Percentiles rank a stretch among this genome's conserved stretches.
These are phyloP conservation scores for Agelastica alni DNA, from an alignment of 2,888 invertebrate species.

Conservation along the genomic window DNA sequence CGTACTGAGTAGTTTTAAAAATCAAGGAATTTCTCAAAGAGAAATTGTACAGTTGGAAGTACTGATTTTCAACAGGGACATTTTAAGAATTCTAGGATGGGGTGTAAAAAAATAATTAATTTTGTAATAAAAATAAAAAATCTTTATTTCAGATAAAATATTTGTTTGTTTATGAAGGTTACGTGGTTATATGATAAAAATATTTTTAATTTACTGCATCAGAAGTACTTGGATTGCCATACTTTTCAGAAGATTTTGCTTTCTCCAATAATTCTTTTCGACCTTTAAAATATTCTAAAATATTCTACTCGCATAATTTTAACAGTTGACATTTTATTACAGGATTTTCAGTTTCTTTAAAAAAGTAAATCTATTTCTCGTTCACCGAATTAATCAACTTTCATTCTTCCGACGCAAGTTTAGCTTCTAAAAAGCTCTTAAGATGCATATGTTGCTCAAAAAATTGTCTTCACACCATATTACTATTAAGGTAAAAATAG, in stretches of 20 bases:
- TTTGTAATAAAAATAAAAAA: not conserved
- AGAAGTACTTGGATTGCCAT: not conserved
- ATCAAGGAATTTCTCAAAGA: too few species aligned
- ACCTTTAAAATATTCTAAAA: not conserved
- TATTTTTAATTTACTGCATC: not conserved
- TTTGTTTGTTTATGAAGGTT: not conserved
- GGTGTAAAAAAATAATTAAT: too few species aligned
- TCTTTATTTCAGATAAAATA: not conserved
- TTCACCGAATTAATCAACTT: slow-evolving; percentile 2
- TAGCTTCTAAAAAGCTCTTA: slow-evolving; percentile 1
- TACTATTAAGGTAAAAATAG: not conserved
- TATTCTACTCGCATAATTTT: not conserved
- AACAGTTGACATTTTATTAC: slow-evolving; percentile 3
- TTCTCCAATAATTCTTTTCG: not conserved
- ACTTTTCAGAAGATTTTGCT: not conserved
- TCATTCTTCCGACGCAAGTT: not conserved
- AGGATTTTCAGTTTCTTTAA: slow-evolving; percentile 6
- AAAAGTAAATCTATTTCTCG: not conserved
- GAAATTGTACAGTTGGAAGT: too few species aligned
- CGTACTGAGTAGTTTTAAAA: too few species aligned
- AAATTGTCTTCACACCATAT: not conserved
- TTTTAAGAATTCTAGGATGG: not conserved
- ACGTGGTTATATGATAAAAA: not conserved
- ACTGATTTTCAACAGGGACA: too few species aligned
- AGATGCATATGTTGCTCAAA: slow-evolving; percentile 3